Evolutionary conservation across 1,140 invertebrate genomes (phyloP).

Genomic region (Meloidogyne floridensis): DNA sequence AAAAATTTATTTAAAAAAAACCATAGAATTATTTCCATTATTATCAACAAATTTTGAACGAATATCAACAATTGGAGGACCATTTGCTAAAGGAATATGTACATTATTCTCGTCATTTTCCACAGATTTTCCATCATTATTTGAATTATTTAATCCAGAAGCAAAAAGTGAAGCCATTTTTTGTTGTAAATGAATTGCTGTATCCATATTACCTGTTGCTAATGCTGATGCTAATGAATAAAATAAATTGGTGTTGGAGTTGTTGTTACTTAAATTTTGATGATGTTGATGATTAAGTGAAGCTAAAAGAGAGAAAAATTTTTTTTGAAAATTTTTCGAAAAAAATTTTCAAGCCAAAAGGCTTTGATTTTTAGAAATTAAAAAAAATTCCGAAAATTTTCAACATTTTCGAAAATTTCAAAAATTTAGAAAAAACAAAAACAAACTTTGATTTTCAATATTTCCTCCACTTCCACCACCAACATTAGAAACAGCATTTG

Average conservation of each 20-base stretch:
- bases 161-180: conserved; percentile 6
- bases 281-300: background rate
- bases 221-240: background rate
- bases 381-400: no score
- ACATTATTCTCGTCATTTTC: conserved; percentile 3
- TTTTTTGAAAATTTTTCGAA: background rate
- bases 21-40: background rate
- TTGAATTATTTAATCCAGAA: conserved; percentile 9
- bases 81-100: conserved; percentile 41
- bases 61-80: conserved; percentile 43
- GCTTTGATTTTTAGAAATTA: no score
- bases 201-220: background rate
- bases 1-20: background rate
- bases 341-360: no score
- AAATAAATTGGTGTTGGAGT: background rate
- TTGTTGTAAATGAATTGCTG: conserved; percentile 16
- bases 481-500: background rate
- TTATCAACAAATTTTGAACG: conserved; percentile 46
- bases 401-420: no score
- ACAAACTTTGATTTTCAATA: background rate
- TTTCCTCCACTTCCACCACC: background rate
- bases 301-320: background rate
- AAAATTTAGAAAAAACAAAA: no score
- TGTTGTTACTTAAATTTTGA: background rate
- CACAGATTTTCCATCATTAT: background rate